phyloP scores from a whole-genome alignment of 2,797 vertebrate species.

The Diplodus puntazzo region DNA sequence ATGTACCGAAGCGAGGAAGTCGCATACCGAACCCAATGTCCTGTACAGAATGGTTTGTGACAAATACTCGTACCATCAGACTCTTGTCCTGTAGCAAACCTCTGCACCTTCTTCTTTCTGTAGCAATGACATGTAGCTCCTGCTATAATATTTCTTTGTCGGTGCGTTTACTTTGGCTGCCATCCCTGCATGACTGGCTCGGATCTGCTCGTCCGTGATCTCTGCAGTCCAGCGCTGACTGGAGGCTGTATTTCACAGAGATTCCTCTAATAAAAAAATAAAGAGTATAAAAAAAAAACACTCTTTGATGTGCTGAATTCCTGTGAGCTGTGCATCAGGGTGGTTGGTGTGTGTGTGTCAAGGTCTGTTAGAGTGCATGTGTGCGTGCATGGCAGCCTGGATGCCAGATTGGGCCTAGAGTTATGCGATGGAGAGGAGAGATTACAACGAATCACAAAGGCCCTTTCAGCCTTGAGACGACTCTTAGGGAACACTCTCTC shows the following conservation, averaged over 20 bases:
- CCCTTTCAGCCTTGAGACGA: slow-evolving; percentile 80
- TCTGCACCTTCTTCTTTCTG: background rate
- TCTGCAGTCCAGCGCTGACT: slow-evolving; percentile 40
- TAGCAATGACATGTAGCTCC: slow-evolving; percentile 7
- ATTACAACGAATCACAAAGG: slow-evolving; percentile 82
- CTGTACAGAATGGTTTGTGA: background rate
- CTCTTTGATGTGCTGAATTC: slow-evolving; percentile 70
- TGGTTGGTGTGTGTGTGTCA: slow-evolving; percentile 22
- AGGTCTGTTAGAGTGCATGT: slow-evolving; percentile 18
- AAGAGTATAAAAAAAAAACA: slow-evolving; percentile 8
- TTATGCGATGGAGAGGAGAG: slow-evolving; percentile 79
- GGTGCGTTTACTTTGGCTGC: slow-evolving; percentile 31
- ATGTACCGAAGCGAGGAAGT: background rate
- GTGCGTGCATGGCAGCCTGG: slow-evolving; percentile 50
- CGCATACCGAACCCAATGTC: background rate
- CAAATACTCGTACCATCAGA: background rate
- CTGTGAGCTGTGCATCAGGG: slow-evolving; percentile 49
- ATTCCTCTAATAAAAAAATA: slow-evolving; percentile 34
- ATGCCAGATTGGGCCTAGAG: slow-evolving; percentile 73
- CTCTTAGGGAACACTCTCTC: slow-evolving; percentile 75
- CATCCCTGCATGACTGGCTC: slow-evolving; percentile 15
- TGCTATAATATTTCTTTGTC: slow-evolving; percentile 11
- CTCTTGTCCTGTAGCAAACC: background rate
- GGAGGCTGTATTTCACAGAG: slow-evolving; percentile 47
- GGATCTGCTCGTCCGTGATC: slow-evolving; percentile 27